Evolutionary conservation across 2,888 invertebrate genomes (phyloP).

Genomic region (Trilocha varians): DNA sequence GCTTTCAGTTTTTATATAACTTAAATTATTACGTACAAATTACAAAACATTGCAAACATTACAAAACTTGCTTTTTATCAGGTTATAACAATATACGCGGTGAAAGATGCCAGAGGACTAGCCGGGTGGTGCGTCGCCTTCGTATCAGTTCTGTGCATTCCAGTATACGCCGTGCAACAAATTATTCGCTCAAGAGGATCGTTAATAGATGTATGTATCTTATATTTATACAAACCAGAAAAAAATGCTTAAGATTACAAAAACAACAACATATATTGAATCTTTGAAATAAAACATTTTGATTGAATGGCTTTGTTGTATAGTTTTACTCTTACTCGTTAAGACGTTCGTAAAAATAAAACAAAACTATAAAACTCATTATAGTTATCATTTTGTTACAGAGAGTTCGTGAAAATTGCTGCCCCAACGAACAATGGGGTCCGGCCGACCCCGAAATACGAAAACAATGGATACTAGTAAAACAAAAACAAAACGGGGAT

Average conservation of each 20-base stretch:
- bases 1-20: too few relatives aligned
- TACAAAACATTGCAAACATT: too few relatives aligned
- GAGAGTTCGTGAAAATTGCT: constrained; percentile 42
- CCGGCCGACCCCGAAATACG: constrained; percentile 63
- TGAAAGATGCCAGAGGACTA: constrained; percentile 73
- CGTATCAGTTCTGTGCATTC: constrained; percentile 83
- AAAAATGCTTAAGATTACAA: too few relatives aligned
- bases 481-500: constrained; percentile 17
- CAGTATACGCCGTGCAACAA: constrained; percentile 70
- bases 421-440: constrained; percentile 68
- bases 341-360: too few relatives aligned
- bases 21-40: too few relatives aligned
- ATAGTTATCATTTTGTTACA: constrained; percentile 32
- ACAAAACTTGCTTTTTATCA: constrained; percentile 45
- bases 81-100: constrained; percentile 75
- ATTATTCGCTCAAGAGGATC: constrained; percentile 61
- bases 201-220: constrained; percentile 52
- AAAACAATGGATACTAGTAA: constrained; percentile 38
- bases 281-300: too few relatives aligned
- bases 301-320: too few relatives aligned
- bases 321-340: too few relatives aligned
- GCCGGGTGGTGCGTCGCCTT: constrained; percentile 78
- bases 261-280: too few relatives aligned
- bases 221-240: too few relatives aligned
- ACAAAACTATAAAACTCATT: too few relatives aligned